These are phyloP conservation scores for Panonychus citri DNA, from an alignment of 1,140 invertebrate species.

Conservation along the genomic window DNA sequence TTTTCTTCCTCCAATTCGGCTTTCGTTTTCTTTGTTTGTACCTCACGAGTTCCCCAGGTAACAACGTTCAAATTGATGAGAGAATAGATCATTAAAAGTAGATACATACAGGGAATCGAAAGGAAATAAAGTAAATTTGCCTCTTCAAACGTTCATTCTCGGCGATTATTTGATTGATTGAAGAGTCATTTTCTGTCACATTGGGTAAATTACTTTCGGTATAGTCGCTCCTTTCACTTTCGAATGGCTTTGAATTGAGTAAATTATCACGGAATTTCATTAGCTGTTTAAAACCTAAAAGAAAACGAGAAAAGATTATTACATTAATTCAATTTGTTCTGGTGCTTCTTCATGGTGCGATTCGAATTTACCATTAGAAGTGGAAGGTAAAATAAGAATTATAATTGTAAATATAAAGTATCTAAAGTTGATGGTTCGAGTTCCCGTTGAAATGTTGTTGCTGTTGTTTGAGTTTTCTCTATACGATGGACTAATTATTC, in stretches of 20 bases:
- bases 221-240: not conserved
- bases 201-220: not conserved
- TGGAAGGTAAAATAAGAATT: not conserved
- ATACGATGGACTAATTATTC: too few species aligned
- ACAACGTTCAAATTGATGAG: constrained; percentile 96
- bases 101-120: constrained; percentile 93
- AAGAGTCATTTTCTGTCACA: not conserved
- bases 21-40: constrained; percentile 28
- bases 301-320: not conserved
- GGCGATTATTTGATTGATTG: not conserved
- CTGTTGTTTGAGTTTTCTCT: too few species aligned
- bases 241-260: not conserved
- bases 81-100: constrained; percentile 92
- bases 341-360: not conserved
- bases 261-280: not conserved
- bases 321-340: not conserved
- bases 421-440: too few species aligned
- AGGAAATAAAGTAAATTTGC: constrained; percentile 81
- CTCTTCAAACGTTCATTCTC: not conserved
- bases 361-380: not conserved
- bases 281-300: not conserved
- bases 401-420: too few species aligned
- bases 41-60: constrained; percentile 93
- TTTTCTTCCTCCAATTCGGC: constrained; percentile 15
- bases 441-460: too few species aligned